Evolutionary conservation across 2,113 vertebrate genomes (phyloP), one percentile per base, ranked within the genome.

Genomic region (Takifugu flavidus): DNA sequence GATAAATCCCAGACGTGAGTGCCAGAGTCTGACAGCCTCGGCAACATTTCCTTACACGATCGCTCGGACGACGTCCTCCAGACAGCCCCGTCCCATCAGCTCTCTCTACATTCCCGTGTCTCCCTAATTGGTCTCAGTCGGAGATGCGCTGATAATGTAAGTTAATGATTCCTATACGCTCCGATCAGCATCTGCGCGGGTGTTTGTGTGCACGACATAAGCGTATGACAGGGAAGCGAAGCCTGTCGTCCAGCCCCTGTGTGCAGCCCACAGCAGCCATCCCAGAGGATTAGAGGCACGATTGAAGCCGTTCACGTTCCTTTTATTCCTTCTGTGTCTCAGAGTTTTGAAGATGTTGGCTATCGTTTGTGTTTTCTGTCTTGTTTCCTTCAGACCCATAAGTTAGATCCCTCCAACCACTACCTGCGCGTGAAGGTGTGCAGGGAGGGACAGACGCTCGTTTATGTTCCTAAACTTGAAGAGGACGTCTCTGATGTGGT

Each of bases 401-500:
- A 91, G 1, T 80, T 99, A 76, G 94, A 96, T 63, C 84, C 67
- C 5, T 87, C 87, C 0, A 76, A 89, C 56, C 92, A 98, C 79
- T 98, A 95, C 79, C 83, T 99, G 65, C 91, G 91, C 42, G 85
- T 99, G 39, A 98, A 95, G 67, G 94, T 98, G 74, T 87, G 93
- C 14, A 67, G 90, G 0, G 91, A 93, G 49, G 91, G 89, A 84
- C 89, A 92, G 68, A 88, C 90, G 46, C 93, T 92, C 13, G 78
- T 90, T 54, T 97, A 94, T 0, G 53, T 95, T 7, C 97, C 97
- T 4, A 92, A 91, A 80, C 87, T 89, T 0, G 95, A 98, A 50
- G 96, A 98, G 81, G 95, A 98, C 82, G 87, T 98, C 79, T 95
- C 93, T 5, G 97, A 99, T 65, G 82, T 98, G 95, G 97, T 98